Conservation (phyloP, 2,797 vertebrate species). For the Poecilia gillii region DNA sequence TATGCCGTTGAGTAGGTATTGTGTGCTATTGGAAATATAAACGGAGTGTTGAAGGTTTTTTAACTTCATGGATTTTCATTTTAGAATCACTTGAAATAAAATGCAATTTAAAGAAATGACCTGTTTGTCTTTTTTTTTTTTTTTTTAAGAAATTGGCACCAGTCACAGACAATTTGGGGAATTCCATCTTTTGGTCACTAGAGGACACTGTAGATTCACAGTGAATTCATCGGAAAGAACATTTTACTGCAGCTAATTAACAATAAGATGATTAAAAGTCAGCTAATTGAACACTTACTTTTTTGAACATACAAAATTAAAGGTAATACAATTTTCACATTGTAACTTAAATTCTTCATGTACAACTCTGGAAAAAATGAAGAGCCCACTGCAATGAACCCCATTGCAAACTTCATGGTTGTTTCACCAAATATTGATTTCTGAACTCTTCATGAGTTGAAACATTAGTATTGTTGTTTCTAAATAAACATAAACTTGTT, state of each 20-base stretch:
- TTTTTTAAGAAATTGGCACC: not conserved
- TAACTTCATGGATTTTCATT: constrained; percentile 57
- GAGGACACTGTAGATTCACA: not conserved
- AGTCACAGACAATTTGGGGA: not conserved
- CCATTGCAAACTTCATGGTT: no score
- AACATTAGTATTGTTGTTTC: no score
- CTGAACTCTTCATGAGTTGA: no score
- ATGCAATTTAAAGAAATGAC: constrained; percentile 47
- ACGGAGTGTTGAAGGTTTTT: constrained; percentile 56
- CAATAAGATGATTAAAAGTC: not conserved
- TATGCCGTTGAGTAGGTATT: constrained; percentile 44
- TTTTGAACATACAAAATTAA: not conserved
- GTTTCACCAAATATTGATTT: no score
- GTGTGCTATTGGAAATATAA: constrained; percentile 64
- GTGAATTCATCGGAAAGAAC: not conserved
- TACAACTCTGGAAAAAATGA: not conserved
- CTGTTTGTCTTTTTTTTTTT: not conserved
- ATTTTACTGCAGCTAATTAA: not conserved
- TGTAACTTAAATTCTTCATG: not conserved
- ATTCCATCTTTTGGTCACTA: not conserved
- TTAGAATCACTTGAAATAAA: constrained; percentile 77
- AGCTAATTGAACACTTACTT: not conserved
- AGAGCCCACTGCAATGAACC: no score
- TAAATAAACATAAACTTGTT: no score
- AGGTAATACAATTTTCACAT: not conserved